Base-by-base conservation (phyloP, 2,113 vertebrate species). In the Grammomys dolichurus region DNA sequence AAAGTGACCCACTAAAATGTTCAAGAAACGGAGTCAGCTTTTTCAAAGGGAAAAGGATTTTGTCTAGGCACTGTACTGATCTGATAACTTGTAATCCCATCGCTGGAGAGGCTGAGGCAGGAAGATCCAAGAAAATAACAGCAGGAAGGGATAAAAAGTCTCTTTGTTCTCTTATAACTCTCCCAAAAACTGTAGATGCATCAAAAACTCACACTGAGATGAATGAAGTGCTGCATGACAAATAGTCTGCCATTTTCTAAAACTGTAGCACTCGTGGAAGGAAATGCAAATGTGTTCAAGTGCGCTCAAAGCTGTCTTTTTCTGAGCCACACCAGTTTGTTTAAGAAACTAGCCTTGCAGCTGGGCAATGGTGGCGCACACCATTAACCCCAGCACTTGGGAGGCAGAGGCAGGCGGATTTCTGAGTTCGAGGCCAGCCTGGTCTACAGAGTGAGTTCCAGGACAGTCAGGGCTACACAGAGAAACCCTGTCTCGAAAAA, bases 201-300 rank as follows among this genome's bases (percentile, higher is more conserved):
- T 70, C 13, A 69, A 89, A 96, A 91, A 58, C 67, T 40, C 36
- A 48, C 20, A 81, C 11, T 87, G 63, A 91, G n/a, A 28, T 54
- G 82, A 54, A 26, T 24, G 36, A 89, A 36, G 11, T 69, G 16
- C 58, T 80, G 58, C 1, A 11, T 60, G 76, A 92, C 24, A 67
- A 89, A 82, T 67, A 48, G 43, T 54, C 19, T 48, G 48, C 43
- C 75, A 48, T 60, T 67, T 89, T 91, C 90, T 76, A 87, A 91
- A 95, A 89, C 51, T 69, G 63, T 3, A 22, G 48, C 43, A 67
- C 0, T 43, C 17, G 7, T 40, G 75, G 24, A 72, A 87, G 87
- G 75, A 95, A 69, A 78, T 43, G 28, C 43, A 92, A 90, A 94
- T 92, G 77, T 69, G 51, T 20, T 87, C 81, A 90, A 24, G 81